Base-by-base conservation (phyloP, 2,797 vertebrate species). In the Poecile montanus region DNA sequence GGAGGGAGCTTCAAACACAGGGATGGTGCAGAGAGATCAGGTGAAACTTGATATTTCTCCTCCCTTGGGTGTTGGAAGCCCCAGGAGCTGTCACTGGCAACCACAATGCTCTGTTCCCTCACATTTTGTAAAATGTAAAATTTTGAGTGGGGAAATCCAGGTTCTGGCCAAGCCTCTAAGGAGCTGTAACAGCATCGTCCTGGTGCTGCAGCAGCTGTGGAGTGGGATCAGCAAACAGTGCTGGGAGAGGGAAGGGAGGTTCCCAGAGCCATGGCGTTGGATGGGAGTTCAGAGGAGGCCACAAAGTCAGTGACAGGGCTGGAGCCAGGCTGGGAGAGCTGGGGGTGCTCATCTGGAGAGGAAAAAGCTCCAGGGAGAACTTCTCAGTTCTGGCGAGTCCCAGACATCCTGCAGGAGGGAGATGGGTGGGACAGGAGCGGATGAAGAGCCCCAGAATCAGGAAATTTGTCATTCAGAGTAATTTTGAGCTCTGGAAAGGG, bases 251-350 rank as follows among this genome's bases (percentile, higher is more conserved):
- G 42, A 34, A 18, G 54, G 86, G 57, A 61, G 6, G 6, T 10
- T 54, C n/a, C 48, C 19, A 26, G 36, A 38, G 45, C n/a, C 16
- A 4, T 2, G n/a, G 32, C 17, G 1, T 0, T 4, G 26, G 11
- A 14, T 38, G 26, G 48, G n/a, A 58, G 32, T 1, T 40, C 36
- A 44, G 58, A 27, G 54, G 66, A 45, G 60, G 38, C 13, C 45
- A 4, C 16, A 2, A 4, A 44, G 29, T 3, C 26, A 16, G 15
- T 22, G 17, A 4, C 13, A 29, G 60, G 16, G 51, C 40, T 54
- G 56, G 72, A 51, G 54, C 47, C 72, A 13, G 80, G 29, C n/a
- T 76, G 72, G 73, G 65, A 62, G 30, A 70, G 48, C 85, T 65
- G 74, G 50, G 42, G 26, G 27, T 2, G 44, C 17, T 62, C 4